A percentile compares a stretch with the other conserved stretches of the same genome.
These are phyloP conservation scores for Coleophora deauratella DNA, from an alignment of 2,888 invertebrate genomes.

Conservation along the genomic window DNA sequence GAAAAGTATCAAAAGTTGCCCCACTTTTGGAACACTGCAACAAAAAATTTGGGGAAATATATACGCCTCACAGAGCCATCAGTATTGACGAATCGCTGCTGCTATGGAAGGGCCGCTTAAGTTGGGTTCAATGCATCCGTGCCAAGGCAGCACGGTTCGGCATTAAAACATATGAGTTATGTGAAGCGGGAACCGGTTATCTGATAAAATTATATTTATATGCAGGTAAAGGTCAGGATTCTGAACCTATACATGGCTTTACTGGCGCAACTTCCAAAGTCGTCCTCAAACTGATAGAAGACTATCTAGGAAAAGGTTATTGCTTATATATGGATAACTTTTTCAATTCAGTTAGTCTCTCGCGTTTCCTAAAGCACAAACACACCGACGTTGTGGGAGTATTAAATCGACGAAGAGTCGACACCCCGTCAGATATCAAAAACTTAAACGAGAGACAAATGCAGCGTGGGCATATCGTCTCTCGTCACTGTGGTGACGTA, in stretches of 20 bases:
- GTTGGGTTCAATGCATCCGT: conserved; percentile 15
- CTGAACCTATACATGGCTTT: conserved; percentile 12
- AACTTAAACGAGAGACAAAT: not conserved
- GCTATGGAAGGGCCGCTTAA: conserved; percentile 13
- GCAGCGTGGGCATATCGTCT: conserved; percentile 2
- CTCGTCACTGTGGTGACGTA: conserved; percentile 10
- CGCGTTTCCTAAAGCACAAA: conserved; percentile 2
- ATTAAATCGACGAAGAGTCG: conserved; percentile 3
- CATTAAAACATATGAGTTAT: conserved; percentile 12
- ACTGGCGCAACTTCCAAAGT: conserved; percentile 12
- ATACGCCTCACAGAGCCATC: not conserved
- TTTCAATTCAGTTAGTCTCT: conserved; percentile 10
- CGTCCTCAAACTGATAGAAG: conserved; percentile 11
- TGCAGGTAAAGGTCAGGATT: not conserved
- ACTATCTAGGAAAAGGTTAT: conserved; percentile 11
- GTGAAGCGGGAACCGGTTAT: conserved; percentile 7
- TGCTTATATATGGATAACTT: conserved; percentile 16
- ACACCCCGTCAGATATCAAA: conserved; percentile 5
- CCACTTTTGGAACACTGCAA: conserved; percentile 15
- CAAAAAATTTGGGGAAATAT: conserved; percentile 9
- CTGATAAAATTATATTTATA: not conserved
- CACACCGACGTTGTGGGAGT: conserved; percentile 10
- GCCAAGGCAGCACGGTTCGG: conserved; percentile 16
- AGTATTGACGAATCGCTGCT: conserved; percentile 16
- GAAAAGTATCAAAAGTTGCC: conserved; percentile 15